Base-by-base conservation (phyloP, 2,113 vertebrate genomes). In the Uria aalge region DNA sequence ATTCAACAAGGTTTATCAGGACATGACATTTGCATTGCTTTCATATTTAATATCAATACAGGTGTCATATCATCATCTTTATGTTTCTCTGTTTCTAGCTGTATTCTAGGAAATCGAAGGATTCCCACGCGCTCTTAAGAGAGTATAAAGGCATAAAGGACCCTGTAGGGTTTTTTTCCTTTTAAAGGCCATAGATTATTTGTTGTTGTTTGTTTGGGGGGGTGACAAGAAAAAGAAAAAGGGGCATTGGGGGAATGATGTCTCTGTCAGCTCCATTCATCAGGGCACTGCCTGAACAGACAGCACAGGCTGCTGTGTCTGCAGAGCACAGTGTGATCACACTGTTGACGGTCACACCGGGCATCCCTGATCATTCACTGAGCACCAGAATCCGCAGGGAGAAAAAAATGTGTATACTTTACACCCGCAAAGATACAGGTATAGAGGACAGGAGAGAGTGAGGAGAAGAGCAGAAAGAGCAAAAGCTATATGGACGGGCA, bases 1-100 rank as follows among this genome's bases (percentile, higher is more conserved):
- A 69, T 82, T 79, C 94, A 76, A 89, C 87, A 38, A 92, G 92
- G 94, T 88, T 96, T 98, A 94, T 97, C 90, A 14, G n/a, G 15
- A 32, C 71, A 81, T 53, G 59, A 27, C 30, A 93, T 59, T 72
- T 94, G 41, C 59, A 77, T 79, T 92, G 22, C 85, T 95, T 91
- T 78, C 77, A 67, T 79, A 67, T 79, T 90, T 45, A 73, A 4
- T 85, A 55, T 67, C 64, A 71, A 81, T 63, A 38, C 43, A 64
- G 45, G 26, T 74, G 22, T 71, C 71, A 4, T 74, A 34, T 32
- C 52, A 48, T 50, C 24, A 34, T 45, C 47, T 81, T 86, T 24
- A 22, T 75, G 30, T 78, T 90, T 85, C 66, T 85, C 34, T 71
- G 24, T 87, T 14, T 15, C 16, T 73, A 82, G 41, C 74, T 79